These are phyloP conservation scores for Pseudolaguvia tuberculata DNA, from an alignment of 2,113 vertebrate species.

Conservation along the genomic window DNA sequence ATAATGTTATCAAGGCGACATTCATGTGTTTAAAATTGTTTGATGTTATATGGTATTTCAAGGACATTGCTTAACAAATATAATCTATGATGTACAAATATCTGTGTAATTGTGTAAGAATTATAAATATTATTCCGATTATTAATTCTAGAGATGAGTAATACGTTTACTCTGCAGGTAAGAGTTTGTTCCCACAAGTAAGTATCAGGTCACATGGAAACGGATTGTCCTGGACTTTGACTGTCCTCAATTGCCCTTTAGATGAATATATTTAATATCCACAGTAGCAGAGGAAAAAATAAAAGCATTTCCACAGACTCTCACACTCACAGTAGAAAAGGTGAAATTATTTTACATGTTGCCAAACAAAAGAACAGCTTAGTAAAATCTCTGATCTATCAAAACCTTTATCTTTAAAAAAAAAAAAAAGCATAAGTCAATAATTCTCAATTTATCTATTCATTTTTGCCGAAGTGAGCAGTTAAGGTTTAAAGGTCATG, in stretches of 20 bases:
- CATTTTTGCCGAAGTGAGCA: not conserved
- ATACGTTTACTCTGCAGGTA: not conserved
- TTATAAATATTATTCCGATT: not conserved
- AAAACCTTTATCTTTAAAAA: no score
- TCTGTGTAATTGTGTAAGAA: not conserved
- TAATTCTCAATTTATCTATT: conserved; percentile 2
- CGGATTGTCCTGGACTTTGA: not conserved
- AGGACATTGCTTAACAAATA: not conserved
- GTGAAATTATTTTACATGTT: not conserved
- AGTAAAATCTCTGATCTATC: conserved; percentile 10
- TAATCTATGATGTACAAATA: not conserved
- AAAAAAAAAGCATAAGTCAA: conserved; percentile 5
- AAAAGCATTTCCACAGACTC: not conserved
- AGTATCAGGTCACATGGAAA: not conserved
- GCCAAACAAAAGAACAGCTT: conserved; percentile 1
- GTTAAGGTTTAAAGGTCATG: no score
- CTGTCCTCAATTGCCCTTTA: conserved; percentile 18
- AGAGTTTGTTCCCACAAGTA: not conserved
- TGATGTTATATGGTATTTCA: no score
- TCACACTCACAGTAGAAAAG: not conserved
- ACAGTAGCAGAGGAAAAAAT: not conserved
- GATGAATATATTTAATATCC: not conserved
- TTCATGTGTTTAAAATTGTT: not conserved
- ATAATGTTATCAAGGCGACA: no score
- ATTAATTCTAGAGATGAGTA: not conserved